Percentiles rank a stretch among this genome's conserved stretches.
These are phyloP conservation scores for Callorhinus ursinus DNA, from an alignment of 2,113 vertebrate genomes.

Conservation along the genomic window DNA sequence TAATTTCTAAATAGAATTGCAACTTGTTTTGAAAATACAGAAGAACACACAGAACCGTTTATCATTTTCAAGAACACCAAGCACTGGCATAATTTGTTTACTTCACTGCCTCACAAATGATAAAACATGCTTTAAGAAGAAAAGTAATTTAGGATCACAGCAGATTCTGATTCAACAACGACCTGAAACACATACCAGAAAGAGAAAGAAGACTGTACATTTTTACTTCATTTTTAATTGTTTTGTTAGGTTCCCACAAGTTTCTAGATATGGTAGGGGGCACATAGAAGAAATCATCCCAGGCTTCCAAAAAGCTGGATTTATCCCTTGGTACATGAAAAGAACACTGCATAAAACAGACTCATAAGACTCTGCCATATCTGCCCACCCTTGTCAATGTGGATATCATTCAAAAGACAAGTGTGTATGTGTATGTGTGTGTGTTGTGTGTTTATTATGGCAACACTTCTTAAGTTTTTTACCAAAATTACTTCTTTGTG, in stretches of 20 bases:
- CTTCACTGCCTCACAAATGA: slow-evolving; percentile 15
- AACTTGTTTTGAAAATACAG: slow-evolving; percentile 37
- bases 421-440: background rate
- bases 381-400: background rate
- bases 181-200: slow-evolving; percentile 13
- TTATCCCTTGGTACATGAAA: background rate
- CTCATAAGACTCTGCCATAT: background rate
- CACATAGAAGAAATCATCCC: background rate
- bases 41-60: background rate
- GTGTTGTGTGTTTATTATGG: background rate
- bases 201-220: background rate
- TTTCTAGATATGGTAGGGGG: background rate
- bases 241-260: background rate
- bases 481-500: background rate
- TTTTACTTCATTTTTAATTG: background rate
- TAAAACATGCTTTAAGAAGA: slow-evolving; percentile 51
- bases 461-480: background rate
- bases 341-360: background rate
- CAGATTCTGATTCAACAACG: slow-evolving; percentile 24
- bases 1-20: slow-evolving; percentile 32
- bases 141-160: background rate
- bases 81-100: background rate
- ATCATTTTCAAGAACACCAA: background rate
- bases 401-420: background rate
- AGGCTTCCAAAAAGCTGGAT: background rate